phyloP scores from a whole-genome alignment of 2,797 vertebrate genomes.

The Rhincodon typus region DNA sequence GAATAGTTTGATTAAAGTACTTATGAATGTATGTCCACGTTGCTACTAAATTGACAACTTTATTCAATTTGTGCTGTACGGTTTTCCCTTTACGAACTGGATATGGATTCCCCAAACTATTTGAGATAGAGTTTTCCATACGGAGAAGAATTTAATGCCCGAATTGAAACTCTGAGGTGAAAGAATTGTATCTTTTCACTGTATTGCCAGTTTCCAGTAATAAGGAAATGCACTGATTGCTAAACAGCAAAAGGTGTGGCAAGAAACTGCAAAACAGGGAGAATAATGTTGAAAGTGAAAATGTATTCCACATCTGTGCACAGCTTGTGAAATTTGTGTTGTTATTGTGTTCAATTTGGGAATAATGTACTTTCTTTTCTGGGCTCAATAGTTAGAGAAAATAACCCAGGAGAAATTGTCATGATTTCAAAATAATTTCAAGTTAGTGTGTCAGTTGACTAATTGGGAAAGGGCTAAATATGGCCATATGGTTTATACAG shows the following conservation, averaged over 20 bases:
- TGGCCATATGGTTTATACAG: not conserved
- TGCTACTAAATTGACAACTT: not conserved
- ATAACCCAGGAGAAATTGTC: not conserved
- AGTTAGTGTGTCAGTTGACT: not conserved
- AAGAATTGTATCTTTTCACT: not conserved
- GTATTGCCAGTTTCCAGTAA: not conserved
- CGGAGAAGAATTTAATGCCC: not conserved
- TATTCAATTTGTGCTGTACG: not conserved
- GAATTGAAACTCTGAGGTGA: not conserved
- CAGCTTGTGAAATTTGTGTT: not conserved
- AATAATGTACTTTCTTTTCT: not conserved
- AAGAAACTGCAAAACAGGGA: not conserved
- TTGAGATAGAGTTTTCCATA: not conserved
- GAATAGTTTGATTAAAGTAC: no score
- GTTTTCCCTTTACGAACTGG: not conserved
- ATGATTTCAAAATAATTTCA: not conserved
- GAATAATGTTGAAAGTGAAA: not conserved
- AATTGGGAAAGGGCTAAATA: not conserved
- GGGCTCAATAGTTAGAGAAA: not conserved
- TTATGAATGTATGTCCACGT: not conserved
- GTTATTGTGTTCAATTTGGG: not conserved
- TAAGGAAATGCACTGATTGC: not conserved
- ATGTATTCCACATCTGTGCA: not conserved
- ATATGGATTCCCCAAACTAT: not conserved
- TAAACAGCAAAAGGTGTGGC: not conserved